These are phyloP conservation scores for Geotrypetes seraphini DNA, from an alignment of 2,797 vertebrate genomes.

Conservation along the genomic window DNA sequence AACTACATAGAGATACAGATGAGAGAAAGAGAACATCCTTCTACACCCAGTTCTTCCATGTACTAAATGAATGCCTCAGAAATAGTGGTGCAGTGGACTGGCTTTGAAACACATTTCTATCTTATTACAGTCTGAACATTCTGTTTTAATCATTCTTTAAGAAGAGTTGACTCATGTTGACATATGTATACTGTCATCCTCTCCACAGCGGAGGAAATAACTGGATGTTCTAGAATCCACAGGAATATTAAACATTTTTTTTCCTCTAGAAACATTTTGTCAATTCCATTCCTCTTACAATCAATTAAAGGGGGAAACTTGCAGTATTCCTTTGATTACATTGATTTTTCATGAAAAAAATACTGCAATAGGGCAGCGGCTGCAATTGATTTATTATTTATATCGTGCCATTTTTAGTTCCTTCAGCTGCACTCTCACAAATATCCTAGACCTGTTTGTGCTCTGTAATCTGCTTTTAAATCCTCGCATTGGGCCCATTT, in stretches of 20 bases:
- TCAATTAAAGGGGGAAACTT: neutral
- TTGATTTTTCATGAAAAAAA: conserved; percentile 1
- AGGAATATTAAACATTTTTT: neutral
- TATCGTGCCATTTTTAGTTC: neutral
- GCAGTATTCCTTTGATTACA: neutral
- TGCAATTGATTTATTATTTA: neutral
- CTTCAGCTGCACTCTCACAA: too few relatives aligned
- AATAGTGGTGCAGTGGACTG: too few relatives aligned
- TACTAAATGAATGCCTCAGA: too few relatives aligned
- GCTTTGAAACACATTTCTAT: neutral
- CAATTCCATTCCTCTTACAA: neutral
- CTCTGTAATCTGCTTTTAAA: too few relatives aligned
- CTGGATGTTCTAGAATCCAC: neutral
- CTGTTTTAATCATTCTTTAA: neutral
- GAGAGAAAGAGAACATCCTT: too few relatives aligned
- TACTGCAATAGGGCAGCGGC: neutral
- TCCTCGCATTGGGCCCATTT: too few relatives aligned
- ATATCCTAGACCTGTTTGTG: too few relatives aligned
- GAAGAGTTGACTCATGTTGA: neutral
- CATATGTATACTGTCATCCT: neutral
- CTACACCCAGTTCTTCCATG: too few relatives aligned
- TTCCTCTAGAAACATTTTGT: neutral
- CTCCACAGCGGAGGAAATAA: neutral
- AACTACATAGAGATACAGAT: too few relatives aligned
- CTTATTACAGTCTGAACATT: neutral